Evolutionary conservation across 2,797 vertebrate species (phyloP), one percentile per base, ranked within the genome.

Genomic region (Pogonophryne albipinna): DNA sequence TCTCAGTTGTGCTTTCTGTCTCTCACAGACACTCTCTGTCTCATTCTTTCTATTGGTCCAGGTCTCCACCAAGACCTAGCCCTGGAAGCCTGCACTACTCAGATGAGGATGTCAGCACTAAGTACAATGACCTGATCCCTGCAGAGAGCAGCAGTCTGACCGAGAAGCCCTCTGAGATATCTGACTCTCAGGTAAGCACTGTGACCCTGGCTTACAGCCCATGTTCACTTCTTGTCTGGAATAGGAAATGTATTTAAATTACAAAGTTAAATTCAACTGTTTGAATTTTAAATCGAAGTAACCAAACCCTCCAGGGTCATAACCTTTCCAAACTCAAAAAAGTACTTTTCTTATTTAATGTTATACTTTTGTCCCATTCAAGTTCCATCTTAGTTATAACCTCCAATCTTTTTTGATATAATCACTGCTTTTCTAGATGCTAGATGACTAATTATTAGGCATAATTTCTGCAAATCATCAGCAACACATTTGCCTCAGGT

Each of bases 61-160:
- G 98, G 85, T 98, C 98, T 66, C 98, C 98, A 0, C 98, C 98
- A 0, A 94, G 98, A 66, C 98, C 98, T 83, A 99, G 97, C 85
- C 98, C 98, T 0, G 98, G 98, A 81, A 98, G 97, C 89, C 95
- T 99, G 60, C 97, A 99, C 90, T 99, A 99, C 90, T 99, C 98
- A 0, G 98, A 99, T 4, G 98, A 99, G 91, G 98, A 99, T 0
- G 96, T 99, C 85, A 97, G 97, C 89, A 91, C 93, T 44, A 99
- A 99, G 77, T 99, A 99, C 89, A 99, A 99, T 0, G 98, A 99
- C 92, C 95, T 99, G 87, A 97, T 99, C 89, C 97, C 97, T 0
- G 97, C 97, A 0, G 98, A 99, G 93, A 99, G 97, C 95, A 97
- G 98, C 95, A 99, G 98, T 85, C 95, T 99, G 82, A 99, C 97